These are phyloP conservation scores for Rhodeus uyekii DNA, from an alignment of 2,797 vertebrate genomes.

Conservation along the genomic window DNA sequence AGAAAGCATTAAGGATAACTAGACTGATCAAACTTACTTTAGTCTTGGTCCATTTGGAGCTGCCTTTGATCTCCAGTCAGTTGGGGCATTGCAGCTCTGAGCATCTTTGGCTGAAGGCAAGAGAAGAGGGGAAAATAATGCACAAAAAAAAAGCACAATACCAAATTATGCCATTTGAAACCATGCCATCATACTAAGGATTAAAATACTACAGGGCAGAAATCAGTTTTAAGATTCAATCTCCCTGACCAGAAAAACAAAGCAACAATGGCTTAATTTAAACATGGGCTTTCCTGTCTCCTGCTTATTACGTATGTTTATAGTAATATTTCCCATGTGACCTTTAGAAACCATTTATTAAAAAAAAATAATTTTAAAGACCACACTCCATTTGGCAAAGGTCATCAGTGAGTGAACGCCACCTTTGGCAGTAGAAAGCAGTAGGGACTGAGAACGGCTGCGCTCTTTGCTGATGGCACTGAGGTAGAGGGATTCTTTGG, in stretches of 20 bases:
- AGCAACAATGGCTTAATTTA: neutral
- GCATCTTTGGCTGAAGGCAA: constrained; percentile 53
- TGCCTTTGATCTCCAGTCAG: constrained; percentile 76
- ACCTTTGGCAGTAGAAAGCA: constrained; percentile 69
- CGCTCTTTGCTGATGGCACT: constrained; percentile 62
- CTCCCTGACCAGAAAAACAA: neutral
- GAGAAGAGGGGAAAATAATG: constrained; percentile 22
- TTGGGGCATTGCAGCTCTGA: constrained; percentile 63
- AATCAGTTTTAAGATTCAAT: constrained; percentile 2
- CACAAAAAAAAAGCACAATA: constrained; percentile 31
- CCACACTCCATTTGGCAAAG: constrained; percentile 49
- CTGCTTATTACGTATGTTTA: constrained; percentile 47
- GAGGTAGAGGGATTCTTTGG: constrained; percentile 60
- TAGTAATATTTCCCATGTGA: constrained; percentile 49
- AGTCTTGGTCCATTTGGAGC: constrained; percentile 58
- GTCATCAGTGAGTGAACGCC: constrained; percentile 52
- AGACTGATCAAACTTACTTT: constrained; percentile 65
- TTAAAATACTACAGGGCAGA: constrained; percentile 4
- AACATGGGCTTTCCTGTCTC: constrained; percentile 9
- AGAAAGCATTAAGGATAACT: constrained; percentile 26
- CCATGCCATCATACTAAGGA: neutral
- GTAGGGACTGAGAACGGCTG: constrained; percentile 56
- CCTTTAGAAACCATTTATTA: constrained; percentile 54
- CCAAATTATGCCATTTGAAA: constrained; percentile 29
- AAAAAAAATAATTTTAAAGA: no score